phyloP scores from a whole-genome alignment of 2,113 vertebrate genomes.

The Semnornis frantzii region DNA sequence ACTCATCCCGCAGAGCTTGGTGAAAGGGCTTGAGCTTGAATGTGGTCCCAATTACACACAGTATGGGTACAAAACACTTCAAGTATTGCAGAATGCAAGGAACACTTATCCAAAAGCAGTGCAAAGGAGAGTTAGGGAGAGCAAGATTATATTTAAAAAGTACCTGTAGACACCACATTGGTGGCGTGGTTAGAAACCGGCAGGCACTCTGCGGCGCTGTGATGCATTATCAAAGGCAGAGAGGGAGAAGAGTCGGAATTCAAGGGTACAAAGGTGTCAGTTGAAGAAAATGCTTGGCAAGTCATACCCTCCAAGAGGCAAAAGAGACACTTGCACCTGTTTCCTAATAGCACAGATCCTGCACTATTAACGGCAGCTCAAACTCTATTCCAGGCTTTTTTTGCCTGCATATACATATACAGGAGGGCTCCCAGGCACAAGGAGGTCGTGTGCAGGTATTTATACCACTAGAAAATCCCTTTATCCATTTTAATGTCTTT shows the following conservation, averaged over 20 bases:
- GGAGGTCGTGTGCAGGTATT: conserved; percentile 89
- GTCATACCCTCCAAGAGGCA: conserved; percentile 81
- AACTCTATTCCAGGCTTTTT: conserved; percentile 22
- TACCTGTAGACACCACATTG: conserved; percentile 96
- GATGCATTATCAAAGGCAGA: conserved; percentile 95
- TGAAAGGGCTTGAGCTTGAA: neutral
- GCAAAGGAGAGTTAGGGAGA: neutral
- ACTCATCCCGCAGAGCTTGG: neutral
- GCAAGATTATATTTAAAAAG: conserved; percentile 27
- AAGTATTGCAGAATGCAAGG: neutral
- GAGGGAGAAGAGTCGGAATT: conserved; percentile 84
- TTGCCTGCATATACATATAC: conserved; percentile 75
- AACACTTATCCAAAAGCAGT: neutral
- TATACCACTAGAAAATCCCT: conserved; percentile 86
- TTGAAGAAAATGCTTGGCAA: conserved; percentile 88
- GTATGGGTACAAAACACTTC: neutral
- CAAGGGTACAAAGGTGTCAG: conserved; percentile 87
- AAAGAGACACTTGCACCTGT: conserved; percentile 18
- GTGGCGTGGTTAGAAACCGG: conserved; percentile 87
- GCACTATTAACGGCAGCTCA: neutral
- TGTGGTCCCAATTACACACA: neutral
- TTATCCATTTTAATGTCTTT: conserved; percentile 89
- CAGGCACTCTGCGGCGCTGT: conserved; percentile 87
- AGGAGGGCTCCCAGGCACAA: conserved; percentile 72
- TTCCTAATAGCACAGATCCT: conserved; percentile 3